Evolutionary conservation across 2,113 vertebrate genomes (phyloP).

Genomic region (Corapipo altera): DNA sequence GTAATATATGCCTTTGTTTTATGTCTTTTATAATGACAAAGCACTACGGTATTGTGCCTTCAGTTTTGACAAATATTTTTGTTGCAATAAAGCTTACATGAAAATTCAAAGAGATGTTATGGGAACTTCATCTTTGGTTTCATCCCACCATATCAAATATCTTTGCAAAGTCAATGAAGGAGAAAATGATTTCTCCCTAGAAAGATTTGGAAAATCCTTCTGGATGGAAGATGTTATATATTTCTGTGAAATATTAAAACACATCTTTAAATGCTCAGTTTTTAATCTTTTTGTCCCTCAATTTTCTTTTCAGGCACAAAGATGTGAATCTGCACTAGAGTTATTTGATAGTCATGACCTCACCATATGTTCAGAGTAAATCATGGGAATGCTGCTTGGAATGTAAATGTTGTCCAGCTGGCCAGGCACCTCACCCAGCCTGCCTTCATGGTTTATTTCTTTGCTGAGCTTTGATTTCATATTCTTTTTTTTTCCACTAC

Average conservation of each 20-base stretch:
- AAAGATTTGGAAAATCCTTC: not conserved
- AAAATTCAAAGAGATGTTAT: not conserved
- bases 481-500: not conserved
- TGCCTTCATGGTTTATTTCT: slow-evolving; percentile 11
- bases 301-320: not conserved
- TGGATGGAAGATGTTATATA: not conserved
- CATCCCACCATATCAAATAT: slow-evolving; percentile 26
- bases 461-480: not conserved
- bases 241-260: slow-evolving; percentile 3
- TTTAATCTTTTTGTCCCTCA: slow-evolving; percentile 7
- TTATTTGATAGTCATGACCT: slow-evolving; percentile 41
- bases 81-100: not conserved
- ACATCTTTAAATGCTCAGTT: not conserved
- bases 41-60: not conserved
- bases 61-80: slow-evolving; percentile 39
- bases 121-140: slow-evolving; percentile 10
- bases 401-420: slow-evolving; percentile 56
- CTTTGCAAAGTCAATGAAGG: slow-evolving; percentile 1
- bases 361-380: slow-evolving; percentile 45
- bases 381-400: slow-evolving; percentile 31
- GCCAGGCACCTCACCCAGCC: not conserved
- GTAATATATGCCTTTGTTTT: not conserved
- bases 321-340: not conserved
- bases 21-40: slow-evolving; percentile 24
- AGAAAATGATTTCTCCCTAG: slow-evolving; percentile 11